Evolutionary conservation across 1,140 invertebrate species (phyloP), one percentile per base, ranked within the genome.

Genomic region (Drosophila obscura): DNA sequence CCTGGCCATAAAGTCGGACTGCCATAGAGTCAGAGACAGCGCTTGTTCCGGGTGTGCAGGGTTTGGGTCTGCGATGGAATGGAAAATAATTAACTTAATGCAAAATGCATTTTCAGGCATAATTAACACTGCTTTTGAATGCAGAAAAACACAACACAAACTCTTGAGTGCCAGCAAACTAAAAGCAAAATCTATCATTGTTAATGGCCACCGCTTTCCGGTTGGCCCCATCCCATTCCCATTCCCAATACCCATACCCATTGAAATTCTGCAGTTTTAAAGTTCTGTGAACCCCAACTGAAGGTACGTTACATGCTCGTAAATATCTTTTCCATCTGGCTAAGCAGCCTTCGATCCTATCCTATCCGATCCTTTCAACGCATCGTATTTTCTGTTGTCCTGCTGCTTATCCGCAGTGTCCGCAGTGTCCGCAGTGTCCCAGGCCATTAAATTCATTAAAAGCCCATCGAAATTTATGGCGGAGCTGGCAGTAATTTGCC

Each of bases 21-120:
- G 2, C 11, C 61, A 57, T 64, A 67, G 31, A 11, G 9, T 8
- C 56, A 55, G 43, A 48, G 53, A 53, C 48, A 39, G 45, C 62
- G 49, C 44, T 58, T 77, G 73, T 73, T 75, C 22, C 53, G 46
- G 49, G 22, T 28, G 26, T 22, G 26, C 5, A 28, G 28, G 28
- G 7, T 45, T 56, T 65, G 43, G 45, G 57, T 49, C 41, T 56
- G 48, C 67, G 46, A 61, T 72, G 73, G 41, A 69, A 53, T 61
- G 77, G 64, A 88, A 87, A 87, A 88, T 87, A 88, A 87, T 87
- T 88, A 82, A 88, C 63, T 82, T 76, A 87, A 88, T 87, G 74
- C 74, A 60, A 88, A 88, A 87, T 87, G 82, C 78, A 88, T 82
- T 85, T 82, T 82, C 83, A 79, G 35, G 71, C 56, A 63, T 87